These are phyloP conservation scores for Aythya baeri DNA, from an alignment of 2,113 vertebrate genomes.

Conservation along the genomic window DNA sequence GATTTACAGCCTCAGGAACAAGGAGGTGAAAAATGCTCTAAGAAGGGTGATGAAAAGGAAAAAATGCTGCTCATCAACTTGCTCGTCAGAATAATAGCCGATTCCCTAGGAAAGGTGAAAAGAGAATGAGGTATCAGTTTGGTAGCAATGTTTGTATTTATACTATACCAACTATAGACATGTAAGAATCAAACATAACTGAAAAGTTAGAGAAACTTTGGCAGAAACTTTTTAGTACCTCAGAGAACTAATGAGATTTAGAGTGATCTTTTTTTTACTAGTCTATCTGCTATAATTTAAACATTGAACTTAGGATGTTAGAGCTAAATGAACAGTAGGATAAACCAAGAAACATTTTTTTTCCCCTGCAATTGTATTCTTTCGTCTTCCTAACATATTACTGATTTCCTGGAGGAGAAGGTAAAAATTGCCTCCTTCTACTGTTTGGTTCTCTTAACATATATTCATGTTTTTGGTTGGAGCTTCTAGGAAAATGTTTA, in stretches of 20 bases:
- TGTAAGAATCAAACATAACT: neutral
- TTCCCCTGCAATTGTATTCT: too few relatives aligned
- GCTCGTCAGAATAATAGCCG: neutral
- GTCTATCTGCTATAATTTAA: neutral
- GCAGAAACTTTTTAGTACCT: neutral
- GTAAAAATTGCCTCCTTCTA: neutral
- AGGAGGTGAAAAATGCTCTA: conserved; percentile 43
- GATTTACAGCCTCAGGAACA: conserved; percentile 62
- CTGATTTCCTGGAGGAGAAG: neutral
- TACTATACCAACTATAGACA: neutral
- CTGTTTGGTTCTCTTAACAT: neutral
- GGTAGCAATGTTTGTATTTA: neutral
- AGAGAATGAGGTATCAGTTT: neutral
- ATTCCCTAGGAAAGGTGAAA: neutral
- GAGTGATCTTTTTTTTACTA: neutral
- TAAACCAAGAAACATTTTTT: neutral
- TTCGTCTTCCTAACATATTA: neutral
- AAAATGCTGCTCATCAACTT: neutral
- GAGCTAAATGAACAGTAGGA: neutral
- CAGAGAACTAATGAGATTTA: neutral
- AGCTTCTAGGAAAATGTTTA: neutral
- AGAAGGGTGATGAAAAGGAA: neutral
- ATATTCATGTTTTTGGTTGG: neutral
- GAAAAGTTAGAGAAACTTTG: neutral
- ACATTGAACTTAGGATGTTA: neutral